These are phyloP conservation scores for Champsocephalus gunnari DNA, from an alignment of 2,797 vertebrate species.

Conservation along the genomic window DNA sequence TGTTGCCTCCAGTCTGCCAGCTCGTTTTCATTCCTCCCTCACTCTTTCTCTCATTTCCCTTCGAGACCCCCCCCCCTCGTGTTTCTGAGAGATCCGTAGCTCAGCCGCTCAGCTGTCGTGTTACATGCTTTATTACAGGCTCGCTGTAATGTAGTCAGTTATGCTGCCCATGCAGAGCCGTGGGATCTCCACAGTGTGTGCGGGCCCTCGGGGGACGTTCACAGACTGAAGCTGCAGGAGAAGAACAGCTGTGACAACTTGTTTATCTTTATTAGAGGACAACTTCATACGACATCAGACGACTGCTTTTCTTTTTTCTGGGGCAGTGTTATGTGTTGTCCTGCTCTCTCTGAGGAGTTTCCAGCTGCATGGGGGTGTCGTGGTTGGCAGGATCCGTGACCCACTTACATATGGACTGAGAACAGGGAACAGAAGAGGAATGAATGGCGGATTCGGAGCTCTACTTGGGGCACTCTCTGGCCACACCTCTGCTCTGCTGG, in stretches of 20 bases:
- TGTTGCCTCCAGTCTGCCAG: constrained; percentile 41
- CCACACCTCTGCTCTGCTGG: constrained; percentile 24
- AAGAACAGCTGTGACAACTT: constrained; percentile 20
- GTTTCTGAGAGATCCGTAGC: constrained; percentile 25
- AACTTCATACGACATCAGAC: constrained; percentile 9
- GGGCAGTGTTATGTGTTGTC: constrained; percentile 48
- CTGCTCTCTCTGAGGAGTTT: constrained; percentile 55
- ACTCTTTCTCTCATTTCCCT: constrained; percentile 29
- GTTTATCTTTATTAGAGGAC: background rate
- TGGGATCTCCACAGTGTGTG: background rate
- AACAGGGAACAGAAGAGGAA: constrained; percentile 69
- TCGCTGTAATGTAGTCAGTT: constrained; percentile 4
- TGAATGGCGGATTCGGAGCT: constrained; percentile 68
- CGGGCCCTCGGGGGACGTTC: constrained; percentile 6
- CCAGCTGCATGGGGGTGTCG: constrained; percentile 64
- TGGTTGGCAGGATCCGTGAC: constrained; percentile 74
- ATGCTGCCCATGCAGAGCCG: constrained; percentile 7
- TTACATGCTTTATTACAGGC: constrained; percentile 12
- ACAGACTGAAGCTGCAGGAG: constrained; percentile 18
- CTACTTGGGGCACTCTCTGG: constrained; percentile 30
- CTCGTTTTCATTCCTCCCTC: constrained; percentile 47
- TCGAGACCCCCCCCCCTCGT: background rate
- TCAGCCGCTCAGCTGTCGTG: constrained; percentile 34
- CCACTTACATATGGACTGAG: constrained; percentile 74
- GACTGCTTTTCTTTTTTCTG: constrained; percentile 40